Evolutionary conservation across 2,888 invertebrate genomes (phyloP), one percentile per base, ranked within the genome.

Genomic region (Ormyrus thymus): DNA sequence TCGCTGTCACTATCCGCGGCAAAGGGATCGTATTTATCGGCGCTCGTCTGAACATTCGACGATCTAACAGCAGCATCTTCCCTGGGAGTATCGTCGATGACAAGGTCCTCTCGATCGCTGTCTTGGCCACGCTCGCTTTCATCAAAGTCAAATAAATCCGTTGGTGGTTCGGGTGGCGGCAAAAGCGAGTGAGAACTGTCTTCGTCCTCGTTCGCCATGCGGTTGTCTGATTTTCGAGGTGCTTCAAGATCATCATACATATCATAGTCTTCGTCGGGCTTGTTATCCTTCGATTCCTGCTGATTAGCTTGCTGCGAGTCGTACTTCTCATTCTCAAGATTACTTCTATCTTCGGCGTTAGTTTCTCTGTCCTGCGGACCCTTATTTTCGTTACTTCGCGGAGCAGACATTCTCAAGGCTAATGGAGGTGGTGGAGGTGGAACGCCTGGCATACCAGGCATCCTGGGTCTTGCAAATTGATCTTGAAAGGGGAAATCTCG

Each of bases 161-260:
- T 89, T 0, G 91, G 91, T 7, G 90, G 90, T 64, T 90, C 90
- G 0, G 91, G 90, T 2, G 91, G 91, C 3, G 91, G 91, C 29
- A 89, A 83, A 10, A 91, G 82, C 2, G 59, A 51, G 8, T 51
- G 10, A n/a, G 64, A 15, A 13, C 70, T 65, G 29, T 86, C 84
- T 3, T 86, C 82, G 10, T 82, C 83, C 0, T 86, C 87, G 64
- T 88, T 89, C 62, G 88, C 89, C 7, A 86, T 83, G 48, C 90
- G 90, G 6, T 7, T 48, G 10, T 53, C 61, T 11, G n/a, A 0
- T 13, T 74, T 80, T 0, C 62, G 64, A 7, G 73, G 7, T 81
- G 46, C 13, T 9, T 74, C 74, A 0, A 77, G 69, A 69, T 94
- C 93, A 81, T 93, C 92, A 84, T 93, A 94, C 82, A 93, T 92